Conservation (phyloP, 2,113 vertebrate genomes). For the Sinocyclocheilus maitianheensis region DNA sequence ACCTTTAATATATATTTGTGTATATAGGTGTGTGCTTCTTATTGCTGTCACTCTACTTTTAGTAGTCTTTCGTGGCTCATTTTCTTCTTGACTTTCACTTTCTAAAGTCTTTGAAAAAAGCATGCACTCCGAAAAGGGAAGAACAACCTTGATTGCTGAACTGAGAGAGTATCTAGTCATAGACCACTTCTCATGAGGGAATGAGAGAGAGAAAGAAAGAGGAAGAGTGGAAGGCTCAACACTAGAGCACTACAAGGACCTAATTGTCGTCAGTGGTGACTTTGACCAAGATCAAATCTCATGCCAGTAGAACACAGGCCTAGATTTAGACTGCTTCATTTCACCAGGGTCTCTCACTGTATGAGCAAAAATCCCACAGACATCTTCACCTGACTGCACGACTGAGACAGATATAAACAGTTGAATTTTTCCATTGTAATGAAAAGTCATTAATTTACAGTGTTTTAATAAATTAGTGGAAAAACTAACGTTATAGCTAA, state of each 20-base stretch:
- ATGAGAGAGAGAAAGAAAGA: conserved; percentile 10
- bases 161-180: conserved; percentile 42
- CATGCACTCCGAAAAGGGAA: not conserved
- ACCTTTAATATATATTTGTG: no score
- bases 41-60: not conserved
- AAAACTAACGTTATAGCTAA: no score
- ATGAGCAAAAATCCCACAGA: not conserved
- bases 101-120: conserved; percentile 9
- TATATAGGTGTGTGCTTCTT: not conserved
- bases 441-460: not conserved
- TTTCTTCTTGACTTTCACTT: conserved; percentile 24
- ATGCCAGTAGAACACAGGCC: conserved; percentile 27
- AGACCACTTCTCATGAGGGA: not conserved
- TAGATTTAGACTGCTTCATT: conserved; percentile 17
- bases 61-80: not conserved
- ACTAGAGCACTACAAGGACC: conserved; percentile 21
- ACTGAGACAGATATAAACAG: not conserved
- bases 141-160: conserved; percentile 41
- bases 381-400: not conserved
- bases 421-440: not conserved
- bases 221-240: not conserved
- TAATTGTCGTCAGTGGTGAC: conserved; percentile 31
- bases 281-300: conserved; percentile 37
- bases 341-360: not conserved
- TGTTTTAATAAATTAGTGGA: not conserved